Base-by-base conservation (phyloP, 2,888 invertebrate species). In the Plebejus argus region DNA sequence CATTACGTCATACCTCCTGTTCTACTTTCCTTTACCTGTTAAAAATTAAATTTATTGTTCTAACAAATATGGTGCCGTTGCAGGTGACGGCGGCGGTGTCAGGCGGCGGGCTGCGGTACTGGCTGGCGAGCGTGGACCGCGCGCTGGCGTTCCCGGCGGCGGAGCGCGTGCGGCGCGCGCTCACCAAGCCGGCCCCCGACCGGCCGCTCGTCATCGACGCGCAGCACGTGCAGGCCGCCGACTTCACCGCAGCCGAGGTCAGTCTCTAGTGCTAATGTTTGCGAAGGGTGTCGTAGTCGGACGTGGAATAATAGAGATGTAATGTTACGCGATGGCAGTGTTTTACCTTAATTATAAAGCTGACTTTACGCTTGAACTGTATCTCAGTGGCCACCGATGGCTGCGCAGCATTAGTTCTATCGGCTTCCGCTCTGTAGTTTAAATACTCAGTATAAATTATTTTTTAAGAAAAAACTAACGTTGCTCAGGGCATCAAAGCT, bases 91-190 rank as follows among this genome's bases (percentile, higher is more conserved):
- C 76, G 53, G 61, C 23, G 7, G 87, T 93, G 93, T 91, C 92
- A 1, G 78, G 84, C 33, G 89, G 89, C 82, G 93, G 94, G 83
- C 89, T 94, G 83, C 85, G 88, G 84, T 90, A 94, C 89, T 91
- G 95, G 83, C 86, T 96, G 82, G 96, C 97, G 70, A 95, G 94
- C 78, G 96, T 97, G 76, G 96, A 96, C 86, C 96, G 96, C 82
- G 96, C 96, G 84, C 93, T 98, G 76, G 94, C 96, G 78, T 98
- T 97, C 91, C 97, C 98, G n/a, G 96, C 97, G 4, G 97, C 97
- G 0, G 97, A 97, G 91, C 96, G 95, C 91, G 93, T 98, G 83
- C 94, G 95, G 82, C 94, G 95, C 85, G 95, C 97, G 80, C 96
- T 98, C 79, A 95, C 96, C 85, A 97, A 97, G 91, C 96, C 96